Conservation (phyloP, 2,888 invertebrate genomes). For the Pogonocherus hispidulus region DNA sequence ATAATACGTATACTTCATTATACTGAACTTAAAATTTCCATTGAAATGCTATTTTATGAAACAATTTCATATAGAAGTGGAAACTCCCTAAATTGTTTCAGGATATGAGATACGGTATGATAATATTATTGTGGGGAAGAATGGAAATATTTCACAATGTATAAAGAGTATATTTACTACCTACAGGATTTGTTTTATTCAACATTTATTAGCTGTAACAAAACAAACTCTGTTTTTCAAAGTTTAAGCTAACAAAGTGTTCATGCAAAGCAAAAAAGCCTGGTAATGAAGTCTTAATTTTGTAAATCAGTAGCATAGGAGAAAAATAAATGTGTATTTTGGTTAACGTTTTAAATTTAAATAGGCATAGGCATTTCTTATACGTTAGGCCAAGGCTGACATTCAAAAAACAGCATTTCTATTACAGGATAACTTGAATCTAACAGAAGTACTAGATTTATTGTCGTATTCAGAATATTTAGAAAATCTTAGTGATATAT, state of each 20-base stretch:
- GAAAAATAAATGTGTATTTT: neutral
- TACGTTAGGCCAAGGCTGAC: no score
- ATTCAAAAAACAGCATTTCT: no score
- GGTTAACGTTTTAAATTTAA: no score
- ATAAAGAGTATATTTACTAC: neutral
- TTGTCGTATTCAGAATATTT: no score
- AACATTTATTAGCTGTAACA: neutral
- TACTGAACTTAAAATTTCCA: neutral
- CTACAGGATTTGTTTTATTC: neutral
- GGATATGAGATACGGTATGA: neutral
- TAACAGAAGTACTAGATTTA: no score
- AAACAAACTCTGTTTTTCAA: neutral
- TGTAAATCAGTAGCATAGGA: neutral
- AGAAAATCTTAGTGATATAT: no score
- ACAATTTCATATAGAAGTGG: neutral
- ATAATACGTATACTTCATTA: no score
- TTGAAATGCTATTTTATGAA: neutral
- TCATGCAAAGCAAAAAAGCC: slow-evolving; percentile 26
- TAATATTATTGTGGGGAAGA: no score
- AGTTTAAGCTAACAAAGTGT: neutral
- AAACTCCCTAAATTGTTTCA: neutral
- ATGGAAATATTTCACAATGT: neutral
- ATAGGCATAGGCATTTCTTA: no score
- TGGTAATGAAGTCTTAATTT: slow-evolving; percentile 27
- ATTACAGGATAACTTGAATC: no score